Evolutionary conservation across 2,797 vertebrate species (phyloP).

Genomic region (Mergus octosetaceus): DNA sequence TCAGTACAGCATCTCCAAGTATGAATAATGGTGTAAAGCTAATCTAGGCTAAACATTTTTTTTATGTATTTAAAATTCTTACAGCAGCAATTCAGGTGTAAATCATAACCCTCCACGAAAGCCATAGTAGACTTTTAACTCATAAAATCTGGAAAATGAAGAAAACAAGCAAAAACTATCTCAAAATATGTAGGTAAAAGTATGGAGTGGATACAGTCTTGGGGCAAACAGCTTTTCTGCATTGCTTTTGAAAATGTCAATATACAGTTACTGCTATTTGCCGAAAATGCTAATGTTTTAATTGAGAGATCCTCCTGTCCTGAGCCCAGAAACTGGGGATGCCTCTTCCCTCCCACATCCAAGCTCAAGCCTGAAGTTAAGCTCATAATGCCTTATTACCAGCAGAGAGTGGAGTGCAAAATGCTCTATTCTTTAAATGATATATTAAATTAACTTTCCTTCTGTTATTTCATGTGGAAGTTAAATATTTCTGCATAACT

Average conservation of each 20-base stretch:
- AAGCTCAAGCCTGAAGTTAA: neutral
- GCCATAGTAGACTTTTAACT: neutral
- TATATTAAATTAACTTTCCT: conserved; percentile 21
- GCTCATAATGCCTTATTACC: neutral
- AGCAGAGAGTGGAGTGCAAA: neutral
- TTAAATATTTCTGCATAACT: neutral
- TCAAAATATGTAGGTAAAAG: neutral
- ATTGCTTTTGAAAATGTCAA: neutral
- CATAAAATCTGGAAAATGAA: conserved; percentile 21
- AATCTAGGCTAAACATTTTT: conserved; percentile 41
- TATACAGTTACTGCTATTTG: neutral
- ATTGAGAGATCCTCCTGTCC: neutral
- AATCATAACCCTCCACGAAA: conserved; percentile 37
- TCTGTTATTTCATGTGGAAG: neutral
- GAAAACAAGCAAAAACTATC: neutral
- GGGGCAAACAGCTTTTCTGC: neutral
- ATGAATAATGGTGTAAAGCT: conserved; percentile 62
- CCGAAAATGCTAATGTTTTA: neutral
- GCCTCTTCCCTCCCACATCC: neutral
- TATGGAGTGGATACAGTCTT: neutral
- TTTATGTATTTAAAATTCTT: conserved; percentile 16
- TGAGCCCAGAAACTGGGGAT: neutral
- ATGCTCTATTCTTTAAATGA: neutral
- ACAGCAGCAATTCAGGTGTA: conserved; percentile 6
- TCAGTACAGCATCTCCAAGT: conserved; percentile 58